These are phyloP conservation scores for Pelodiscus sinensis DNA, from an alignment of 2,113 vertebrate genomes.

Conservation along the genomic window DNA sequence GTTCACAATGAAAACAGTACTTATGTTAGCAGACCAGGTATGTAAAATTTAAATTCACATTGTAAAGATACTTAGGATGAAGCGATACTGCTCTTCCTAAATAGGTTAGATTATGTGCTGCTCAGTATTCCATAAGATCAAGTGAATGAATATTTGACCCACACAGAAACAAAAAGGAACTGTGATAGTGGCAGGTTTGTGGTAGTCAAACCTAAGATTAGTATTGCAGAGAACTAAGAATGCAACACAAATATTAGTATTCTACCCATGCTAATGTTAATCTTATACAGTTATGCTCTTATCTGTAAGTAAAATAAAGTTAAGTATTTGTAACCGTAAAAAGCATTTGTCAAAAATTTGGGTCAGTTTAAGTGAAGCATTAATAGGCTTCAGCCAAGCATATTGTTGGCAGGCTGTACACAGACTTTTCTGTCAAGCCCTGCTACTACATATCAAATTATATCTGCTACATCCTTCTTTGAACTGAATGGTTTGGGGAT, in stretches of 20 bases:
- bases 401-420: fast-evolving
- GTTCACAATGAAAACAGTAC: slow-evolving; percentile 99
- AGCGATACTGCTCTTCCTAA: neutral
- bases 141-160: slow-evolving; percentile 4
- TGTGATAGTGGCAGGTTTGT: neutral
- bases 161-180: neutral
- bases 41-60: slow-evolving; percentile 6
- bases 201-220: neutral
- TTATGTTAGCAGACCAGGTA: slow-evolving; percentile 99
- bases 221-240: fast-evolving
- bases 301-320: fast-evolving
- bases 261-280: neutral
- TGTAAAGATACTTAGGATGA: neutral
- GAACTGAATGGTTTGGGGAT: neutral
- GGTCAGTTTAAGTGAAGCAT: neutral
- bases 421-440: neutral
- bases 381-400: neutral
- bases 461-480: neutral
- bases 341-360: neutral
- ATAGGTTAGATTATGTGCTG: neutral
- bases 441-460: neutral
- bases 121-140: neutral
- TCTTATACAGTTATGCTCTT: neutral
- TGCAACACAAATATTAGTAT: neutral
- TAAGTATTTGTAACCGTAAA: neutral